phyloP scores from a whole-genome alignment of 2,888 invertebrate species.

The Scrobipalpa costella region DNA sequence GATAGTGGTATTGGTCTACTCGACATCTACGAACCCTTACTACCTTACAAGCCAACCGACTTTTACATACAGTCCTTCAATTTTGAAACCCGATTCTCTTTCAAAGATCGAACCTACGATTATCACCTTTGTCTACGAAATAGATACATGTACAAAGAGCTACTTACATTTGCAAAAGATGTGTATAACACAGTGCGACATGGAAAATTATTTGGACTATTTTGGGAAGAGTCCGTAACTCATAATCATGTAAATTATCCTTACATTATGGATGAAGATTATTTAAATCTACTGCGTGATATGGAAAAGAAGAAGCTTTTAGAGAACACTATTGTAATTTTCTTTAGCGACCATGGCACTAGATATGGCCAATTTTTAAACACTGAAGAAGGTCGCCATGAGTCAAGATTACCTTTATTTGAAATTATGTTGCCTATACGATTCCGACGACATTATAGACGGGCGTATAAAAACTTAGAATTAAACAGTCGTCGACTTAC shows the following conservation, averaged over 20 bases:
- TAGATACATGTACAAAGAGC: constrained; percentile 83
- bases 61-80: constrained; percentile 88
- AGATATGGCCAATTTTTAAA: constrained; percentile 89
- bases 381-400: constrained; percentile 89
- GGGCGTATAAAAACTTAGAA: constrained; percentile 82
- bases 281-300: constrained; percentile 77
- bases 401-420: constrained; percentile 91
- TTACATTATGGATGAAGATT: constrained; percentile 84
- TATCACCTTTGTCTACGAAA: constrained; percentile 84
- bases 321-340: constrained; percentile 84
- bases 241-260: constrained; percentile 91
- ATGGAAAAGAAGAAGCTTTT: constrained; percentile 74
- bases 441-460: constrained; percentile 82
- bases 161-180: constrained; percentile 85
- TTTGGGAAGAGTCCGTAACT: constrained; percentile 89
- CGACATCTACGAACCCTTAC: constrained; percentile 55
- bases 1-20: constrained; percentile 81
- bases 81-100: constrained; percentile 80
- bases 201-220: constrained; percentile 86
- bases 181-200: constrained; percentile 79
- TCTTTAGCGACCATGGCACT: constrained; percentile 94
- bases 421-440: constrained; percentile 85
- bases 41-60: constrained; percentile 86
- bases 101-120: constrained; percentile 80
- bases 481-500: constrained; percentile 85